Evolutionary conservation across 2,113 vertebrate species (phyloP).

Genomic region (Nanorana parkeri): DNA sequence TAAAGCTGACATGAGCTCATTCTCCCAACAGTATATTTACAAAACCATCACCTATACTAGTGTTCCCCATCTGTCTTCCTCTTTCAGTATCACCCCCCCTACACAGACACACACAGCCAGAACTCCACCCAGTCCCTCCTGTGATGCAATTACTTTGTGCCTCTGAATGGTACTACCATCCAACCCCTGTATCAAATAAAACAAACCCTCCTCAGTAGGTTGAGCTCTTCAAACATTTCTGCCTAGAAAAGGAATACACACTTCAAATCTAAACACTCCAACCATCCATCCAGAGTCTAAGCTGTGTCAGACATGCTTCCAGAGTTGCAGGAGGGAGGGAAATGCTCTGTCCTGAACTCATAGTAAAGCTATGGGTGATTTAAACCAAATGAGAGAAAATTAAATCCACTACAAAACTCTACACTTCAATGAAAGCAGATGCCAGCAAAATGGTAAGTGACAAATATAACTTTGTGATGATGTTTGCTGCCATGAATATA

Average conservation of each 20-base stretch:
- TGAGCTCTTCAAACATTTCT: conserved; percentile 45
- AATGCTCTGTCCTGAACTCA: conserved; percentile 23
- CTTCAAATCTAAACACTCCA: conserved; percentile 5
- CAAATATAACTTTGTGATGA: conserved; percentile 21
- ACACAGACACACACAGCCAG: conserved; percentile 1
- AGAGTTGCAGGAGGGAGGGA: conserved; percentile 22
- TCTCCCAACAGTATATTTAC: conserved; percentile 50
- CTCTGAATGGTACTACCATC: conserved; percentile 52
- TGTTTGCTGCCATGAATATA: conserved; percentile 32
- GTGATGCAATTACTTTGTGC: conserved; percentile 48
- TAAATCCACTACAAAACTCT: conserved; percentile 36
- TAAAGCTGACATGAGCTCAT: conserved; percentile 48
- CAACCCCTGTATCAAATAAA: conserved; percentile 51
- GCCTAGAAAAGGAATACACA: conserved; percentile 42
- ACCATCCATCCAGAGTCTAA: neutral
- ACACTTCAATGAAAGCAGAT: conserved; percentile 48
- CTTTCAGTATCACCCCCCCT: conserved; percentile 24
- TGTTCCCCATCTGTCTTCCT: conserved; percentile 49
- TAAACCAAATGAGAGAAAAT: conserved; percentile 52
- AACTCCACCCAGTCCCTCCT: conserved; percentile 41
- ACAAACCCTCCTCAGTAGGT: conserved; percentile 40
- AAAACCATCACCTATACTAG: conserved; percentile 48
- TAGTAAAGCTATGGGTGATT: conserved; percentile 45
- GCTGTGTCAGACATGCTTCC: conserved; percentile 35
- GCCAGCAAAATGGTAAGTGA: conserved; percentile 56